phyloP scores from a whole-genome alignment of 2,888 invertebrate genomes.

The Fissipunctia ypsillon region DNA sequence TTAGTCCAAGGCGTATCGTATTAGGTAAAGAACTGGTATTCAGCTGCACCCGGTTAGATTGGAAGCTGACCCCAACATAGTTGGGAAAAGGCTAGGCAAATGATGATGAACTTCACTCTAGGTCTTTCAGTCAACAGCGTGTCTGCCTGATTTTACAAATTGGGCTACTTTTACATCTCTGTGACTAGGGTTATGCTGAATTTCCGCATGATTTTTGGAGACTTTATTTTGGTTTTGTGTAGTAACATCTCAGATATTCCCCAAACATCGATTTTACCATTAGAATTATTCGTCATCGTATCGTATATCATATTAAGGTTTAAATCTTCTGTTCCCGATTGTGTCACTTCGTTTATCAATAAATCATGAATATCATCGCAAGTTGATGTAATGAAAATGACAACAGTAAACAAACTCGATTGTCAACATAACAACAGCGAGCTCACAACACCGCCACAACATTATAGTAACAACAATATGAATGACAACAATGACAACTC shows the following conservation, averaged over 20 bases:
- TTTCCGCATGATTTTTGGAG: background rate
- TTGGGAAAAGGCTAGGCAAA: too few species aligned
- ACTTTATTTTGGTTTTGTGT: background rate
- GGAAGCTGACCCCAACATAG: too few species aligned
- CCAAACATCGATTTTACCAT: background rate
- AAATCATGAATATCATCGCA: background rate
- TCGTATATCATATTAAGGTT: background rate
- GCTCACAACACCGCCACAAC: slow-evolving; percentile 6
- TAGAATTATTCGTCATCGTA: background rate
- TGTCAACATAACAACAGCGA: slow-evolving; percentile 13
- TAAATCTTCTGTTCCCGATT: background rate
- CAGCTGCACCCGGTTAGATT: too few species aligned
- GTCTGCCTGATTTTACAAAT: background rate
- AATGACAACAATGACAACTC: slow-evolving; percentile 43
- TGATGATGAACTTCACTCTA: background rate
- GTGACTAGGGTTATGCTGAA: background rate
- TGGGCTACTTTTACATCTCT: background rate
- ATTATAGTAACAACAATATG: slow-evolving; percentile 37
- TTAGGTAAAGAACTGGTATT: too few species aligned
- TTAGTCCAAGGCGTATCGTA: too few species aligned
- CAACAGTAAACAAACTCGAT: background rate
- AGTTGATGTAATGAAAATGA: background rate
- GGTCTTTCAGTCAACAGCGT: background rate
- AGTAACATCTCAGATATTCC: background rate
- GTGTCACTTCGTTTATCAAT: background rate